These are phyloP conservation scores for Philaethria dido DNA, from an alignment of 2,888 invertebrate genomes.

Conservation along the genomic window DNA sequence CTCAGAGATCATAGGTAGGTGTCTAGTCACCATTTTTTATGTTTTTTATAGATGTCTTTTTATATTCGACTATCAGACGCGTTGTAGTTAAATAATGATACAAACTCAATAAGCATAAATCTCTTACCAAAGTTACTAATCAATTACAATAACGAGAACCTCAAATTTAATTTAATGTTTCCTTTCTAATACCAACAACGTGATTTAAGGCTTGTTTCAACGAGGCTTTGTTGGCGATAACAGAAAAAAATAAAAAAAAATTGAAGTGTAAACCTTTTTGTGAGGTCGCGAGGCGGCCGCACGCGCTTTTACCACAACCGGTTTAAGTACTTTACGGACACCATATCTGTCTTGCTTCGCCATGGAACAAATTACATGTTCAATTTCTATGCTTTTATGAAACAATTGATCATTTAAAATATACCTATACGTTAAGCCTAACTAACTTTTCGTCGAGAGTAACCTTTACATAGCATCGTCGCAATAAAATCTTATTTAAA, in stretches of 20 bases:
- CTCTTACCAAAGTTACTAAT: constrained; percentile 41
- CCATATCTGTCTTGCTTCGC: constrained; percentile 81
- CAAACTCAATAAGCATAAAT: constrained; percentile 37
- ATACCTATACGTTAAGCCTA: constrained; percentile 58
- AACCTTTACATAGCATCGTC: constrained; percentile 45
- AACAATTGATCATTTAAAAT: constrained; percentile 69
- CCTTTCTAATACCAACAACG: constrained; percentile 68
- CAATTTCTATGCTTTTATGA: constrained; percentile 83
- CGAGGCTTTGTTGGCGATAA: constrained; percentile 75
- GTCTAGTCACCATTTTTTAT: constrained; percentile 29
- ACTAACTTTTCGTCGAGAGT: not conserved
- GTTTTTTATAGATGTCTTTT: not conserved
- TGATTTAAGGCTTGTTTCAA: constrained; percentile 74
- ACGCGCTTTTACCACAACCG: constrained; percentile 77
- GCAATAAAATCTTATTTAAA: constrained; percentile 52
- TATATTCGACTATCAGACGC: constrained; percentile 10
- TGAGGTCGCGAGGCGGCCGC: constrained; percentile 80
- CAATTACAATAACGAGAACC: constrained; percentile 53
- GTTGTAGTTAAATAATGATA: constrained; percentile 30
- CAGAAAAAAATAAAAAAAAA: constrained; percentile 67
- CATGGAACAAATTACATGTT: constrained; percentile 81
- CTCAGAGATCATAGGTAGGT: constrained; percentile 93
- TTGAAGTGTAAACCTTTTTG: constrained; percentile 81
- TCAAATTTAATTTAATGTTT: constrained; percentile 67
- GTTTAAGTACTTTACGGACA: constrained; percentile 80